Evolutionary conservation across 2,888 invertebrate species (phyloP).

Genomic region (Drosophila rubida): DNA sequence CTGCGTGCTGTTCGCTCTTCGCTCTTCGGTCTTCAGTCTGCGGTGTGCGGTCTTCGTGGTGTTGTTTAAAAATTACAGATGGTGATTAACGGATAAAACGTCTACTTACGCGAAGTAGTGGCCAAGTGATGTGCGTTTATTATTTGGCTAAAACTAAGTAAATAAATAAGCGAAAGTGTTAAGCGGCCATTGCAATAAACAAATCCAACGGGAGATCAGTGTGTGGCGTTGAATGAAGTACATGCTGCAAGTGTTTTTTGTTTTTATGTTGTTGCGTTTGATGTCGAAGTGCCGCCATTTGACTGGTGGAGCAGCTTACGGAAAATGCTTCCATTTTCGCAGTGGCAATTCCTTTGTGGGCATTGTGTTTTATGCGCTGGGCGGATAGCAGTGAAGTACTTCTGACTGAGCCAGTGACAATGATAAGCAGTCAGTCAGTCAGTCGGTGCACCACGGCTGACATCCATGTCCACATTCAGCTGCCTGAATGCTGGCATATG

Average conservation of each 20-base stretch:
- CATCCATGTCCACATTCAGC: neutral
- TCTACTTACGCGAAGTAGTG: neutral
- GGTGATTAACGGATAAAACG: conserved; percentile 28
- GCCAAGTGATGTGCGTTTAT: conserved; percentile 1
- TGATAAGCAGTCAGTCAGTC: conserved; percentile 13
- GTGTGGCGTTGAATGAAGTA: neutral
- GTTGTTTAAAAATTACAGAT: conserved; percentile 1
- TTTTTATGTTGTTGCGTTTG: conserved; percentile 4
- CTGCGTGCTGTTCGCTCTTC: conserved; percentile 14
- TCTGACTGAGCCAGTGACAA: conserved; percentile 23
- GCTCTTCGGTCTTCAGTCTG: conserved; percentile 2
- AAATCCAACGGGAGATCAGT: conserved; percentile 11
- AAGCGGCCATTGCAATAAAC: conserved; percentile 2
- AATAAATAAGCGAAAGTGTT: conserved; percentile 1
- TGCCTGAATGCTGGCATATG: conserved; percentile 44
- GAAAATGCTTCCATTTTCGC: conserved; percentile 37
- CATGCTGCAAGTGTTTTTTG: neutral
- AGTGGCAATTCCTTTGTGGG: conserved; percentile 32
- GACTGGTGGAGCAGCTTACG: conserved; percentile 25
- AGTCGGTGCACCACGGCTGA: conserved; percentile 3
- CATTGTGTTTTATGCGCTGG: conserved; percentile 26
- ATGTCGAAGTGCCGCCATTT: conserved; percentile 17
- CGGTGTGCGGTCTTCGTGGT: conserved; percentile 1
- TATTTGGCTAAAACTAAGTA: neutral
- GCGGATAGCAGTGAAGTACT: conserved; percentile 2